Conservation (phyloP, 2,113 vertebrate genomes). For the Shinisaurus crocodilurus region DNA sequence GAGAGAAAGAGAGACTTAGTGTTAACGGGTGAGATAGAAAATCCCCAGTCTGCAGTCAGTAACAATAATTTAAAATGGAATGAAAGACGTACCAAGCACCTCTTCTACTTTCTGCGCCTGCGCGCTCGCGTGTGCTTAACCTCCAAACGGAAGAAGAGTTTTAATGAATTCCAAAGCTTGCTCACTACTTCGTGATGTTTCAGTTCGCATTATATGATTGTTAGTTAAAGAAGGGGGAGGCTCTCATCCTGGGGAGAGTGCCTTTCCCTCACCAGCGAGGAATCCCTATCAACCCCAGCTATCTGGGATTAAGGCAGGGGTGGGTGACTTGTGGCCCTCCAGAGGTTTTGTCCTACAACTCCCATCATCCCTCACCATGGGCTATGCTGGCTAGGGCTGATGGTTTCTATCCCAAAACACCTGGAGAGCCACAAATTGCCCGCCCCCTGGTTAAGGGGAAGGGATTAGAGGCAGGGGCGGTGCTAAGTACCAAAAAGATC, state of each 20-base stretch:
- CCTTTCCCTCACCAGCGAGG: too few relatives aligned
- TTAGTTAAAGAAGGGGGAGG: not conserved
- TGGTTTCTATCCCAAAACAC: too few relatives aligned
- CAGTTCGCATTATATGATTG: not conserved
- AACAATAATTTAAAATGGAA: not conserved
- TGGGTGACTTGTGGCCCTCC: too few relatives aligned
- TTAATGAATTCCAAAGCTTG: not conserved
- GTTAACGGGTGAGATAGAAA: not conserved
- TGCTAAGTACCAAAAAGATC: too few relatives aligned
- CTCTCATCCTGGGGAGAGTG: not conserved
- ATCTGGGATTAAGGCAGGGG: not conserved
- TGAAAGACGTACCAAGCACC: not conserved
- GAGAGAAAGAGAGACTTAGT: too few relatives aligned
- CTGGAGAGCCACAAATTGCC: too few relatives aligned
- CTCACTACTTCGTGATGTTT: not conserved
- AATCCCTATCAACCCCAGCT: not conserved
- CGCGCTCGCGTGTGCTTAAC: not conserved
- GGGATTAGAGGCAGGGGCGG: not conserved
- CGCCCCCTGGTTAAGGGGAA: not conserved
- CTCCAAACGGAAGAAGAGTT: not conserved
- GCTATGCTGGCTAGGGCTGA: too few relatives aligned
- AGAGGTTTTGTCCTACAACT: too few relatives aligned
- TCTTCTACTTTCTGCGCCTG: not conserved
- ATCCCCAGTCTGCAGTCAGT: not conserved
- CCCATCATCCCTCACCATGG: too few relatives aligned